Base-by-base conservation (phyloP, 2,113 vertebrate species). In the Jaculus jaculus region DNA sequence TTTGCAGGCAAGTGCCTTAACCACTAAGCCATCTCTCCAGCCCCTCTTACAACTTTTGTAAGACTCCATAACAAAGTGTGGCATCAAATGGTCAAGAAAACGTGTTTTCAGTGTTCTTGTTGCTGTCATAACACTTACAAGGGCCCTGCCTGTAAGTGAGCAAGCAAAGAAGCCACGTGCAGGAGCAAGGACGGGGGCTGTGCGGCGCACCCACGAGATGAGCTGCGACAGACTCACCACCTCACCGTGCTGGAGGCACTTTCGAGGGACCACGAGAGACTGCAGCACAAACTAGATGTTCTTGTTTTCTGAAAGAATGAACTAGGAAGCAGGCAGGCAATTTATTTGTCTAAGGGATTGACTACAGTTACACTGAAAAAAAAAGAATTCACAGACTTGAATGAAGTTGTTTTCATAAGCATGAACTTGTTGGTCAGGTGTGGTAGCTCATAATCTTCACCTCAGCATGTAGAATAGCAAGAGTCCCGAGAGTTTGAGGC, bases 331-430 rank as follows among this genome's bases (percentile, higher is more conserved):
- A 18, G 79, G n/a, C 51, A 60, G 58, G 65, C 0, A 42, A 78
- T 72, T 65, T 20, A 42, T n/a, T 18, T 72, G 37, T n/a, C 23
- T 42, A 47, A 71, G 13, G 54, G 23, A 28, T 65, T 39, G 8
- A 63, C 58, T 78, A 1, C 1, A 69, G 9, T 30, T 84, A 61
- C 58, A 42, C 1, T 65, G 11, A 66, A 75, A 93, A 72, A 63
- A n/a, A 6, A 20, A n/a, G n/a, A 82, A 37, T 72, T n/a, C 39
- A 88, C 24, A 51, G 63, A 30, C 68, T 32, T 18, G 39, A 69
- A 61, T 51, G 60, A 93, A 93, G 30, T 68, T 72, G 83, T 68
- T 58, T 85, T 83, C 69, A 77, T 42, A 47, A 82, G 18, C 79
- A 24, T 32, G 11, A 71, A 42, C 28, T 32, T 8, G 24, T 86